phyloP scores from a whole-genome alignment of 2,113 vertebrate genomes.

The Ceyx margarethae region DNA sequence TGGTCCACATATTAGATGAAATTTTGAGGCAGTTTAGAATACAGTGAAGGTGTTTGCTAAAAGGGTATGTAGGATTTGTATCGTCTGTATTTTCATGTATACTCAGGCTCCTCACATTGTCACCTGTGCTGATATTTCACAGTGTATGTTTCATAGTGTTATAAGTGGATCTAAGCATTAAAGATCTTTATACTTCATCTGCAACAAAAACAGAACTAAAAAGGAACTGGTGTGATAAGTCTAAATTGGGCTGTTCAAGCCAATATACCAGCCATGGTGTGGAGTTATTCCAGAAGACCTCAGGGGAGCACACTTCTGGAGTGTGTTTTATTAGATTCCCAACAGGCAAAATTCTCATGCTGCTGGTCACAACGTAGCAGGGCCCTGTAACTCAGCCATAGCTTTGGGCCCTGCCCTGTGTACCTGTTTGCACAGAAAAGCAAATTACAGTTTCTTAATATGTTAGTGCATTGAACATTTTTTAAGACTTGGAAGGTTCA shows the following conservation, averaged over 20 bases:
- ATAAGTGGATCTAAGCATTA: conserved; percentile 72
- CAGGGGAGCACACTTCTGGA: background rate
- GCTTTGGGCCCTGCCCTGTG: background rate
- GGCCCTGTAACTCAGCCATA: background rate
- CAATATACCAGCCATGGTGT: background rate
- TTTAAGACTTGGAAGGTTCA: background rate
- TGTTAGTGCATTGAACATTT: background rate
- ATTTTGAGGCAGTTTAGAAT: background rate
- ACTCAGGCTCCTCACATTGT: background rate
- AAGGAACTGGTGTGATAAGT: background rate
- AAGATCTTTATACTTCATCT: background rate
- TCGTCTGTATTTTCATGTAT: background rate
- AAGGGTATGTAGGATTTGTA: background rate
- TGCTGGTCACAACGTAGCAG: background rate
- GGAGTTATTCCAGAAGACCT: conserved; percentile 43
- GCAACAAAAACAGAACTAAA: conserved; percentile 27
- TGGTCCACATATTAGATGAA: background rate
- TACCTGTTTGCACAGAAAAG: background rate
- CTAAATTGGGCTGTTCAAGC: conserved; percentile 38
- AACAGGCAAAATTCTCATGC: conserved; percentile 22
- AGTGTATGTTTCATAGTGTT: background rate
- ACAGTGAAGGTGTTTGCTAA: background rate
- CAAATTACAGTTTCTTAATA: background rate
- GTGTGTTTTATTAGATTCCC: conserved; percentile 23
- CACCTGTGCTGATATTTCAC: background rate